A percentile compares a stretch with the other conserved stretches of the same genome.
Evolutionary conservation across 1,140 invertebrate species (phyloP).

Genomic region (Scaptomyza pallida): DNA sequence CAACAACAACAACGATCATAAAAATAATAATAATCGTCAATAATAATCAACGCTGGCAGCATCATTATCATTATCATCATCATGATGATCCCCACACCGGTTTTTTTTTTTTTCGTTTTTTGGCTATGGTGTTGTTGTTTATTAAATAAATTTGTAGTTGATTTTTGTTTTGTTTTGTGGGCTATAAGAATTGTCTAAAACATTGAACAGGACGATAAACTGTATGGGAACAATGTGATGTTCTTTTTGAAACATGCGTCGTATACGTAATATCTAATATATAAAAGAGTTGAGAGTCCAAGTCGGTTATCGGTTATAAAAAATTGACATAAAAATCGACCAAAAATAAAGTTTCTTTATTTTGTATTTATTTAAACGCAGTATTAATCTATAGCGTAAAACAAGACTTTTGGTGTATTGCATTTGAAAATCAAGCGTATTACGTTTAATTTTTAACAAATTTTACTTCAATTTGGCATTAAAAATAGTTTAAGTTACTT

Average conservation of each 20-base stretch:
- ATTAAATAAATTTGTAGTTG: conserved; percentile 36
- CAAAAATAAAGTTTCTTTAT: no score
- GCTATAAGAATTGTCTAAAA: neutral
- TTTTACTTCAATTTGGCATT: conserved; percentile 29
- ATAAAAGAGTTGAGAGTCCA: no score
- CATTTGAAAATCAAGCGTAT: no score
- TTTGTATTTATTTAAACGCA: no score
- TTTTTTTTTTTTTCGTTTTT: conserved; percentile 23
- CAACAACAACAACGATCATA: conserved; percentile 3
- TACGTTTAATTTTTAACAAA: no score
- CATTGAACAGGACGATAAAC: conserved; percentile 10
- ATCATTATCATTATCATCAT: neutral
- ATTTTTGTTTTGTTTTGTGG: conserved; percentile 5
- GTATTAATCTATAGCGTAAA: no score
- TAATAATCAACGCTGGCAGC: conserved; percentile 10
- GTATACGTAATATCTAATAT: conserved; percentile 64
- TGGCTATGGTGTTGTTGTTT: neutral
- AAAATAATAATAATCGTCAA: neutral
- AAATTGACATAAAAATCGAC: no score
- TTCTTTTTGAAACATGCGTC: conserved; percentile 14
- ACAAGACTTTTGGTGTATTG: no score
- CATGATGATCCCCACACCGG: conserved; percentile 30
- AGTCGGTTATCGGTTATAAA: no score
- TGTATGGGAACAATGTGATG: no score
- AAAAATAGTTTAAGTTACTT: no score